Base-by-base conservation (phyloP, 2,888 invertebrate genomes). In the Platynereis dumerilii region DNA sequence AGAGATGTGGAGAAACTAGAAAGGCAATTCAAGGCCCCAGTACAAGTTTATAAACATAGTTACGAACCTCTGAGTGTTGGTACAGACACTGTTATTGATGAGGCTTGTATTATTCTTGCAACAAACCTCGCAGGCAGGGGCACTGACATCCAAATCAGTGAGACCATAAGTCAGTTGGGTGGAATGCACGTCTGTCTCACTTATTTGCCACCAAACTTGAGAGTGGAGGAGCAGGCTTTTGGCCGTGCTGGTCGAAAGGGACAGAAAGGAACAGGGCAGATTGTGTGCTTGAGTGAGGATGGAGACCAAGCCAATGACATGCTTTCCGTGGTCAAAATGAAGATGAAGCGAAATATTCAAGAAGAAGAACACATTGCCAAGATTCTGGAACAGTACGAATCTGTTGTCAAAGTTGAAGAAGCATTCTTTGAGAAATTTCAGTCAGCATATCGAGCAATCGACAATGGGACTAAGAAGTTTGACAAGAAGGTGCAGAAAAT, bases 111-210 rank as follows among this genome's bases (percentile, higher is more conserved):
- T 2, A 63, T 72, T 12, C 56, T 72, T 22, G 67, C 72, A 0
- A 72, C 70, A 17, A 72, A 72, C 55, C 61, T 72, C 15, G 70
- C 71, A 1, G 72, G 72, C 17, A 34, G 72, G 15, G 72, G 70
- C 29, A 72, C 72, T 22, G 70, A 72, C 59, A 59, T 71, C 12
- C 39, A 61, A 28, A 39, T 67, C 1, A 64, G 58, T 1, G 39
- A 53, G 2, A n/a, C 34, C 24, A 56, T 69, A 2, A 61, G 61
- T 39, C 29, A 60, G 12, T 58, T 58, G 45, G 72, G 72, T n/a
- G 72, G 72, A 29, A 53, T 72, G 20, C 68, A 68, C 59, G 72
- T 72, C 2, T 26, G 60, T 10, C 39, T 71, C 2, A 67, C 69
- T 2, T 71, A 72, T 67, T 29, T 71, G n/a, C 71, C 71, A 39